A percentile compares a stretch with the other conserved stretches of the same genome.
Evolutionary conservation across 2,113 vertebrate genomes (phyloP).

Genomic region (Scomber colias): DNA sequence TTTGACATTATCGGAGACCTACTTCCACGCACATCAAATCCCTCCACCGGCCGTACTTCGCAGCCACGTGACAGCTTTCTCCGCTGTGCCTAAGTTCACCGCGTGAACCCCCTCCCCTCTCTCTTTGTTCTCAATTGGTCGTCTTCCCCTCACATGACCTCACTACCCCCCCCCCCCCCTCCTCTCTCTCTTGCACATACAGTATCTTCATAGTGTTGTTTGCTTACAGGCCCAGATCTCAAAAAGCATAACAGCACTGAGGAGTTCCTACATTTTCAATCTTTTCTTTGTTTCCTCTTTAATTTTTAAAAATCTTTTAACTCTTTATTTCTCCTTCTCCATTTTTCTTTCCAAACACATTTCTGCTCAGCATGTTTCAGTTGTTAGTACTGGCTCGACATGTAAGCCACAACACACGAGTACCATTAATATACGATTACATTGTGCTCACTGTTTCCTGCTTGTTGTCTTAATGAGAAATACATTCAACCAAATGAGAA

Average conservation of each 20-base stretch:
- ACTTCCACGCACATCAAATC: conserved; percentile 23
- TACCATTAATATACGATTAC: too few relatives aligned
- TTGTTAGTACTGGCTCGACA: too few relatives aligned
- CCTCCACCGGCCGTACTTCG: conserved; percentile 8
- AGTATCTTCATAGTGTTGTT: conserved; percentile 6
- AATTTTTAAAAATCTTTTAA: too few relatives aligned
- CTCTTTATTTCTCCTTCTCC: too few relatives aligned
- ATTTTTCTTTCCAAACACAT: too few relatives aligned
- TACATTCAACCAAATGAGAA: too few relatives aligned
- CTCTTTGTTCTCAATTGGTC: conserved; percentile 59
- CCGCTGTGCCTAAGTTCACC: conserved; percentile 36
- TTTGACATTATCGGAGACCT: conserved; percentile 40
- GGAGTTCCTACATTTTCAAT: too few relatives aligned
- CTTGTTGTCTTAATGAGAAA: too few relatives aligned
- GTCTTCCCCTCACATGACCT: conserved; percentile 52
- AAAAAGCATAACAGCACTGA: neutral
- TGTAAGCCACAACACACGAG: too few relatives aligned
- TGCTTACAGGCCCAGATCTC: neutral
- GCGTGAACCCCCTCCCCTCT: conserved; percentile 32
- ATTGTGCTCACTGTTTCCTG: too few relatives aligned
- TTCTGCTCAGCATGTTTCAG: too few relatives aligned
- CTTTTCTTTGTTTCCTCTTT: too few relatives aligned
- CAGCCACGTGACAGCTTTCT: conserved; percentile 52
- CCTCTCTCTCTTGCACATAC: neutral
- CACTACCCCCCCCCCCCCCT: conserved; percentile 3